Base-by-base conservation (phyloP, 2,113 vertebrate genomes). In the Ophthalmolycus amberensis region DNA sequence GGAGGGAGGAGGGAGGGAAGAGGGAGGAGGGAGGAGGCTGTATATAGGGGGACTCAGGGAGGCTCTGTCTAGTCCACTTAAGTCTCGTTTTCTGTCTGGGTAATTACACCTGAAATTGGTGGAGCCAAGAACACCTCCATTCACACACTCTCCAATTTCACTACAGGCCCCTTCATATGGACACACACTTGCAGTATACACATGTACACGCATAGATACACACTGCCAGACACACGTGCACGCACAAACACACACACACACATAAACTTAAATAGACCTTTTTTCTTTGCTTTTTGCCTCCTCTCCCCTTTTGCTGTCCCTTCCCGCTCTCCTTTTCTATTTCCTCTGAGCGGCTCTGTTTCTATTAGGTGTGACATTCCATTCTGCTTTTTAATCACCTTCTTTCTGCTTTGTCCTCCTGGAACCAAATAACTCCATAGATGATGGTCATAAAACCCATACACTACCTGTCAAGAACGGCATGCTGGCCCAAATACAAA, bases 301-400 rank as follows among this genome's bases (percentile, higher is more conserved):
- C n/a, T 68, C 48, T 76, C 46, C 46, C 37, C 34, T 65, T 34
- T 79, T 63, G 9, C 77, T 50, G 63, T 63, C 37, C 77, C 42
- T 67, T 87, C 67, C 66, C 27, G 3, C 84, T 44, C 63, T 79
- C 72, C 48, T 68, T 86, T 87, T 70, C 92, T 20, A 87, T 93
- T 93, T 86, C 79, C 83, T 65, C 69, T 60, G 66, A 50, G 77
- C 87, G 22, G 59, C 93, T 93, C 85, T 89, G 82, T 94, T 90
- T 95, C 89, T 90, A 95, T 95, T 95, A 93, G 84, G 75, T 88
- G 77, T 95, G 94, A 94, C 94, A 94, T 93, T 94, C 85, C 92
- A 94, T 95, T 94, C 85, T 83, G 89, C 83, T 92, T 92, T 90
- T 93, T 94, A 95, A 94, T 93, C 93, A 94, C 86, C 85, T 32